Conservation (phyloP, 2,888 invertebrate genomes). For the Papilio demoleus region DNA sequence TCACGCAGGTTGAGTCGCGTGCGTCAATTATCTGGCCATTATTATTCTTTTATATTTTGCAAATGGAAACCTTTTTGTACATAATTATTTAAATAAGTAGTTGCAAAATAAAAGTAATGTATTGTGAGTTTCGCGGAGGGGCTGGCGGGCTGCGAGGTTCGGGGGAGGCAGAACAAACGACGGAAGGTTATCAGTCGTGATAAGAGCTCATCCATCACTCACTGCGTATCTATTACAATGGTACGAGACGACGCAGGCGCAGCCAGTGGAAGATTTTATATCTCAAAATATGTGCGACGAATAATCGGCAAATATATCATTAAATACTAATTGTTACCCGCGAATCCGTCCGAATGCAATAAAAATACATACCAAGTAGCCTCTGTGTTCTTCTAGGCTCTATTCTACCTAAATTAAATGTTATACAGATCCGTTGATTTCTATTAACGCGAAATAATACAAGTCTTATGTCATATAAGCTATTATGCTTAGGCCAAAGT, state of each 20-base stretch:
- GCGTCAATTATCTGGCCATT: too few relatives aligned
- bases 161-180: slow-evolving; percentile 54
- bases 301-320: slow-evolving; percentile 18
- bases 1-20: too few relatives aligned
- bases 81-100: neutral
- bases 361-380: too few relatives aligned
- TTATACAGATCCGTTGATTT: too few relatives aligned
- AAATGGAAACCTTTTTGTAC: too few relatives aligned
- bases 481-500: too few relatives aligned
- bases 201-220: slow-evolving; percentile 79
- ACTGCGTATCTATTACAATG: slow-evolving; percentile 48
- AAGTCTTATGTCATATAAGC: too few relatives aligned
- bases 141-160: slow-evolving; percentile 49
- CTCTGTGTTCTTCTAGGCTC: too few relatives aligned
- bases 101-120: slow-evolving; percentile 11
- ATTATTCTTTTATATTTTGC: too few relatives aligned
- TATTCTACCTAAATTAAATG: too few relatives aligned
- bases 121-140: slow-evolving; percentile 54
- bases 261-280: slow-evolving; percentile 68
- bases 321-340: neutral
- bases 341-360: too few relatives aligned
- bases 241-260: slow-evolving; percentile 45
- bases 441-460: too few relatives aligned
- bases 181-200: slow-evolving; percentile 78
- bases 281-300: slow-evolving; percentile 18